These are phyloP conservation scores for Molanna angustata DNA, from an alignment of 2,888 invertebrate species.

Conservation along the genomic window DNA sequence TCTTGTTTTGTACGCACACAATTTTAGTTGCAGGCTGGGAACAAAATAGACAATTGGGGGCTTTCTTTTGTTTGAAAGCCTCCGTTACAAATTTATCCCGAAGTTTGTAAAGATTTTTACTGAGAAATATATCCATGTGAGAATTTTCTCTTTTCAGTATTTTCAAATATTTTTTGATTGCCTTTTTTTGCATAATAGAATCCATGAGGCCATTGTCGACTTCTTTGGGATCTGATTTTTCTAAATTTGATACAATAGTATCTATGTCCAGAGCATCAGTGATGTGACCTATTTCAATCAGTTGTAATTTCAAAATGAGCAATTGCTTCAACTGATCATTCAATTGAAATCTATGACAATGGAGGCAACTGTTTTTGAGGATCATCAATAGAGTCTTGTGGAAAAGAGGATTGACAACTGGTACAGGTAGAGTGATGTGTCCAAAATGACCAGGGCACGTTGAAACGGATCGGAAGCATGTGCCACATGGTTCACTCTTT, in stretches of 20 bases:
- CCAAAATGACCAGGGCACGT: slow-evolving; percentile 93
- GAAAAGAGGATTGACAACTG: slow-evolving; percentile 89
- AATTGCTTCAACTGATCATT: slow-evolving; percentile 52
- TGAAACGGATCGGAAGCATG: slow-evolving; percentile 66
- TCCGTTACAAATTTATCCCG: slow-evolving; percentile 47
- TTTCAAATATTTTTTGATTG: slow-evolving; percentile 47
- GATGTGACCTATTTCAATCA: slow-evolving; percentile 72
- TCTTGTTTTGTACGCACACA: slow-evolving; percentile 58
- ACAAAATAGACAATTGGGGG: slow-evolving; percentile 58
- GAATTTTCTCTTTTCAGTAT: slow-evolving; percentile 41
- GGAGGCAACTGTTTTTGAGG: slow-evolving; percentile 66
- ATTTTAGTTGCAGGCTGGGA: slow-evolving; percentile 51
- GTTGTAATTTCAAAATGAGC: slow-evolving; percentile 64
- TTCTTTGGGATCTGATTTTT: slow-evolving; percentile 37
- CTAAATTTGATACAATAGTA: slow-evolving; percentile 41
- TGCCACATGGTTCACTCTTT: slow-evolving; percentile 69
- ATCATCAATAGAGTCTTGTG: slow-evolving; percentile 68
- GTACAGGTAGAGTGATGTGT: slow-evolving; percentile 85
- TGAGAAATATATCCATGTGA: slow-evolving; percentile 40
- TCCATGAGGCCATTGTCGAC: slow-evolving; percentile 44
- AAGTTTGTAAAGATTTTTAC: slow-evolving; percentile 52
- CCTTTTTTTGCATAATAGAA: slow-evolving; percentile 47
- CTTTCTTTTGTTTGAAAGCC: slow-evolving; percentile 48
- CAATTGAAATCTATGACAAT: slow-evolving; percentile 68
- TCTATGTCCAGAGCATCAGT: slow-evolving; percentile 71